Evolutionary conservation across 2,797 vertebrate species (phyloP), one percentile per base, ranked within the genome.

Genomic region (Characodon lateralis): DNA sequence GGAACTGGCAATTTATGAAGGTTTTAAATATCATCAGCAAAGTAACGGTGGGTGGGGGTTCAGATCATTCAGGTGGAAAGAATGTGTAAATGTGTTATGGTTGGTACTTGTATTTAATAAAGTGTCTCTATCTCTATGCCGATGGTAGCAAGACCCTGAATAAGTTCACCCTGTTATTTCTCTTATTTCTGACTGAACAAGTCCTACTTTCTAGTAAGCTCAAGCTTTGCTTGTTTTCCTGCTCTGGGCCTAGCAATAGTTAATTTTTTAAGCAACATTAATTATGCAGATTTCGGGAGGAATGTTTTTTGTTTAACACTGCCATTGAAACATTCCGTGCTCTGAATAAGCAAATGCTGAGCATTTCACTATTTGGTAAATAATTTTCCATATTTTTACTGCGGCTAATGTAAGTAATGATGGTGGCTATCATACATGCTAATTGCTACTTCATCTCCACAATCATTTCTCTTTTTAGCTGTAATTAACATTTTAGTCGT

Each of bases 401-500:
- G 89, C 85, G 77, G 88, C 87, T 90, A 93, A 94, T 93, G 91
- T 90, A 78, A 78, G 82, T 93, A 93, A 95, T 94, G 91, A 93
- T 91, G 89, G 91, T 95, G 93, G 94, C 94, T 93, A 95, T 94
- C 94, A 95, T 93, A 90, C 91, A 93, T 93, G 88, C 89, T 94
- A 95, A 95, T 95, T 95, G 92, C 89, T 89, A 82, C 90, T 91
- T 94, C 92, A 91, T 93, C 94, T 95, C 92, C 78, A 76, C 90
- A 92, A 92, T 95, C 86, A 79, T 91, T 91, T 88, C 89, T 93
- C 93, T 89, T 95, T 94, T 92, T 91, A 89, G 87, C 83, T 79
- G 80, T 93, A 93, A 94, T 94, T 94, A 94, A 93, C 90, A 90
- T 93, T 92, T 94, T 91, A 92, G 88, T 93, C 83, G 88, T 85